A percentile compares a stretch with the other conserved stretches of the same genome.
Evolutionary conservation across 2,113 vertebrate genomes (phyloP).

Genomic region (Peucedramus taeniatus): DNA sequence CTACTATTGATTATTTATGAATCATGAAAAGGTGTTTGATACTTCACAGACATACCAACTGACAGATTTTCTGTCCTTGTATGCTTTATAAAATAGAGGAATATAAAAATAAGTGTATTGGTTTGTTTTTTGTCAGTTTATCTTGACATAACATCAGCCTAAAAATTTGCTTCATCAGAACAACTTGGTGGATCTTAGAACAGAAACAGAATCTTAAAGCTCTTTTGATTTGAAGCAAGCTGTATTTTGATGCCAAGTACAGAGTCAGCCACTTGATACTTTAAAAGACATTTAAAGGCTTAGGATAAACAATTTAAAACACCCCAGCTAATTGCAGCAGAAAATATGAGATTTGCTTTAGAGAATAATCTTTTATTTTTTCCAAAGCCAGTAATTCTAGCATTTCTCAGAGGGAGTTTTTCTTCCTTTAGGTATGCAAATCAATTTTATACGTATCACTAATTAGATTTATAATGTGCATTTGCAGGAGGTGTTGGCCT

Average conservation of each 20-base stretch:
- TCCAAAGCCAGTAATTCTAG: not conserved
- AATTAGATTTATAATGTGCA: constrained; percentile 25
- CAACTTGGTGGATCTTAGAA: not conserved
- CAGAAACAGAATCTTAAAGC: not conserved
- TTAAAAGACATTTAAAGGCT: not conserved
- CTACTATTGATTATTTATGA: not conserved
- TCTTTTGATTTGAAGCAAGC: not conserved
- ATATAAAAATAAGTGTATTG: not conserved
- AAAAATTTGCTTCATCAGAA: not conserved
- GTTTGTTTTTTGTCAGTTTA: not conserved
- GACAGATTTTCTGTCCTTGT: not conserved
- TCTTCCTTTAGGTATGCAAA: constrained; percentile 48
- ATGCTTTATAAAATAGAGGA: not conserved
- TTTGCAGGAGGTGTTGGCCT: constrained; percentile 14
- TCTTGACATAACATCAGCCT: not conserved
- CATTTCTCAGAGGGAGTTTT: not conserved
- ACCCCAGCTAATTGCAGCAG: constrained; percentile 8
- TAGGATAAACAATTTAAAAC: not conserved
- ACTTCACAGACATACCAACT: not conserved
- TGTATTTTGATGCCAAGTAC: not conserved
- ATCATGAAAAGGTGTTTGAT: not conserved
- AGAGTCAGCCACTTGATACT: not conserved
- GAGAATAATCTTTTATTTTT: constrained; percentile 15
- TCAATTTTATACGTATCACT: not conserved
- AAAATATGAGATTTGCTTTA: constrained; percentile 20